Base-by-base conservation (phyloP, 1,140 invertebrate genomes). In the Ceratina japonica region DNA sequence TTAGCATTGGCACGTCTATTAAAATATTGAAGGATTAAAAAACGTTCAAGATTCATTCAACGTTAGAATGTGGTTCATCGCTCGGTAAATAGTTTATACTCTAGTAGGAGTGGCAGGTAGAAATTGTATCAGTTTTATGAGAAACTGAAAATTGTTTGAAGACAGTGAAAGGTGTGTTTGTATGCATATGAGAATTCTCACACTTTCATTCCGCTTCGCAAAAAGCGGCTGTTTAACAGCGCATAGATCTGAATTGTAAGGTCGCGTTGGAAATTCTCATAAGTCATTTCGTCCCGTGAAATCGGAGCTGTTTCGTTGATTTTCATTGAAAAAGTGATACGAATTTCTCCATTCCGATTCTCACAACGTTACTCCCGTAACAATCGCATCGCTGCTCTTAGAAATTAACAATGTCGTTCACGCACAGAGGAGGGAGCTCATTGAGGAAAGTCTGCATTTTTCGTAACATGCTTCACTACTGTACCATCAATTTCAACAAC, bases 141-240 rank as follows among this genome's bases (percentile, higher is more conserved):
- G 68, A 78, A 64, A 78, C 31, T 64, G 71, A 74, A 73, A 74
- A 66, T 74, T 10, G 51, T 65, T 74, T 51, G 12, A 66, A 73
- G 71, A 87, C 75, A 84, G 89, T 89, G 89, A 90, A 88, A 90
- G 87, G 86, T 71, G 20, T 69, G 62, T 61, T 88, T 85, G 80
- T 74, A 83, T 80, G 82, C 82, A 85, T 84, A 87, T 75, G 79
- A 80, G 82, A 82, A 85, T 90, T 91, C 90, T 87, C 90, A 91
- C 87, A 91, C 90, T 91, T 91, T 91, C 90, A 84, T 90, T 86
- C 64, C 31, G 68, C 27, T 27, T 56, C 63, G 76, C 83, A 87
- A 89, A 87, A 75, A 87, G 70, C 73, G 51, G 64, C 75, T 71
- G 66, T 82, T 79, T 16, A 61, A 18, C 59, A 18, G 31, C 16